Evolutionary conservation across 35 echinoderm and acorn worm genomes (phyloP).

Genomic region (Lytechinus pictus): DNA sequence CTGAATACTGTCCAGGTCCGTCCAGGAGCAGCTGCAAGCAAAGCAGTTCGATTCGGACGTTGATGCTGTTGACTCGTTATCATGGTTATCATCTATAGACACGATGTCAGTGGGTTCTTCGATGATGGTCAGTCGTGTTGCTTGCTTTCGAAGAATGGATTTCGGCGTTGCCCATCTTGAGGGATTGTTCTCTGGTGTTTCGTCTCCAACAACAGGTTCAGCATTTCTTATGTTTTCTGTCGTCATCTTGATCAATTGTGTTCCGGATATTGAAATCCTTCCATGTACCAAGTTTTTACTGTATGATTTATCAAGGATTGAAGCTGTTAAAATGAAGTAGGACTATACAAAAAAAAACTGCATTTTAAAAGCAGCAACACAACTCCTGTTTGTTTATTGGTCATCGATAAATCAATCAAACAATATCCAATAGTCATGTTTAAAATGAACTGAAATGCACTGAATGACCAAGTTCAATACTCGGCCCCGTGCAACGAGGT

Average conservation of each 20-base stretch:
- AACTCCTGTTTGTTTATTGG: background rate
- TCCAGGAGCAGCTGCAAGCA: background rate
- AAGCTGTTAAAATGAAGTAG: background rate
- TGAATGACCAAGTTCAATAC: background rate
- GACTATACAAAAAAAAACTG: too few relatives aligned
- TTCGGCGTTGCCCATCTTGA: background rate
- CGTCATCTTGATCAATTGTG: too few relatives aligned
- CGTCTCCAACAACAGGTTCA: background rate
- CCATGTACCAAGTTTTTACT: background rate
- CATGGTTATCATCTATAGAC: background rate
- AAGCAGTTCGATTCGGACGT: background rate
- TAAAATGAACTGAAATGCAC: background rate
- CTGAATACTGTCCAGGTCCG: background rate
- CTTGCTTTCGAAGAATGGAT: background rate
- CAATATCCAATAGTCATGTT: background rate
- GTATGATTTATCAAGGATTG: background rate
- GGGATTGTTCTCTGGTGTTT: background rate
- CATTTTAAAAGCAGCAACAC: background rate
- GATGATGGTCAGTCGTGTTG: background rate
- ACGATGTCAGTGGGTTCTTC: background rate
- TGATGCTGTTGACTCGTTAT: background rate
- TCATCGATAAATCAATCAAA: background rate
- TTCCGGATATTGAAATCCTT: background rate
- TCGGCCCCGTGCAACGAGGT: background rate
- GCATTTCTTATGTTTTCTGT: background rate